phyloP scores from a whole-genome alignment of 2,888 invertebrate species.

The Clusia tigrina region DNA sequence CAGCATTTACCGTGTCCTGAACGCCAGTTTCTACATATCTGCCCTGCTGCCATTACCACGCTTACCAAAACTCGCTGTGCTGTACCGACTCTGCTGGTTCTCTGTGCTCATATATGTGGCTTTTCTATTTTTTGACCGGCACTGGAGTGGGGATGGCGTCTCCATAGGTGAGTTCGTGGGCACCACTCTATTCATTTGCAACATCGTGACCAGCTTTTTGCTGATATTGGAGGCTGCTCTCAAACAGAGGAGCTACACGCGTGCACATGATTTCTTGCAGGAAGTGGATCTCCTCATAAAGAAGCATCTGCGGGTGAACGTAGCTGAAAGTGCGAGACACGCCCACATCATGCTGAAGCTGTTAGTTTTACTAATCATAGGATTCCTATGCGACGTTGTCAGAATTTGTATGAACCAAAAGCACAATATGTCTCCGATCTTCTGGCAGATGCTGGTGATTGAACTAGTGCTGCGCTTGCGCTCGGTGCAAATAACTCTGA shows the following conservation, averaged over 20 bases:
- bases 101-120: neutral
- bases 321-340: neutral
- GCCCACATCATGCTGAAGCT: neutral
- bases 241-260: neutral
- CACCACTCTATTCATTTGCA: constrained; percentile 31
- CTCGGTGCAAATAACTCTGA: constrained; percentile 47
- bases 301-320: neutral
- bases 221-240: constrained; percentile 14
- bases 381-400: constrained; percentile 12
- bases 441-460: constrained; percentile 29
- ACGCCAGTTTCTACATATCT: neutral
- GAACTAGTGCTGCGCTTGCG: constrained; percentile 48
- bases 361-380: neutral
- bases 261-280: constrained; percentile 9
- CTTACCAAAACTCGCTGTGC: neutral
- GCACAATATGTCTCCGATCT: constrained; percentile 13
- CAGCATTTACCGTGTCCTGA: neutral
- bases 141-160: neutral
- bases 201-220: constrained; percentile 16
- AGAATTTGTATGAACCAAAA: constrained; percentile 1
- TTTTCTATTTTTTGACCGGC: neutral
- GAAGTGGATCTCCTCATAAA: constrained; percentile 20
- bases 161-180: constrained; percentile 35
- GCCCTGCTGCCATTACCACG: neutral
- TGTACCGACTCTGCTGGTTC: neutral